A percentile compares a stretch with the other conserved stretches of the same genome.
Conservation (phyloP, 2,797 vertebrate species). For the Syngnathus rostellatus region DNA sequence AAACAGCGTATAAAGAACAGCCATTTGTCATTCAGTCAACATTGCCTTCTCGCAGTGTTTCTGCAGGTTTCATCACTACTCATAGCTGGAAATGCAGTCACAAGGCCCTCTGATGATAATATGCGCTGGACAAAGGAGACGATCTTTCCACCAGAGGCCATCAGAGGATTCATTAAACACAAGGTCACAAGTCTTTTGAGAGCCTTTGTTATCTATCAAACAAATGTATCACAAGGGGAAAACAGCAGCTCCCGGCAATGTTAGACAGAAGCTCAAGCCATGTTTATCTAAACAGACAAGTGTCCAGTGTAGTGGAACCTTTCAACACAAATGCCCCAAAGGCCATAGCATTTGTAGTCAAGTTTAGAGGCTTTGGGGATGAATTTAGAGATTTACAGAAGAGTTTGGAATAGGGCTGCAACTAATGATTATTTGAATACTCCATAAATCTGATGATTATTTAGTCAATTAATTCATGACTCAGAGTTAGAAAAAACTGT, state of each 20-base stretch:
- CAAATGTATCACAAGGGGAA: constrained; percentile 19
- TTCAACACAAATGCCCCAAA: background rate
- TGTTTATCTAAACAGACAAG: background rate
- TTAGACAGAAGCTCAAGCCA: background rate
- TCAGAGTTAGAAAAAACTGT: no score
- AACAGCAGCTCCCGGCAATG: background rate
- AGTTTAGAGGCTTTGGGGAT: no score
- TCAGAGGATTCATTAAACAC: constrained; percentile 41
- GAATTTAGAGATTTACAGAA: no score
- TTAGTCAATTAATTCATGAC: no score
- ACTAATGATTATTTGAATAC: no score
- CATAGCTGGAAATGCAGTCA: constrained; percentile 6
- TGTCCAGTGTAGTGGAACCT: background rate
- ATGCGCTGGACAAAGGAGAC: constrained; percentile 11
- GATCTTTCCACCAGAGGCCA: constrained; percentile 18
- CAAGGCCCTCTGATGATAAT: constrained; percentile 25
- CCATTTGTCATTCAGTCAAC: constrained; percentile 17
- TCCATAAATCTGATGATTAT: no score
- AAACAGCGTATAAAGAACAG: constrained; percentile 19
- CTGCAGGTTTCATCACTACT: constrained; percentile 43
- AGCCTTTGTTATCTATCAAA: constrained; percentile 22
- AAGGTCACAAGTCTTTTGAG: constrained; percentile 11
- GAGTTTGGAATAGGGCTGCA: no score
- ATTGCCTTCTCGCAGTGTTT: constrained; percentile 22
- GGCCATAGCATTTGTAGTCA: background rate